Conservation (phyloP, 2,797 vertebrate genomes). For the Anableps anableps region DNA sequence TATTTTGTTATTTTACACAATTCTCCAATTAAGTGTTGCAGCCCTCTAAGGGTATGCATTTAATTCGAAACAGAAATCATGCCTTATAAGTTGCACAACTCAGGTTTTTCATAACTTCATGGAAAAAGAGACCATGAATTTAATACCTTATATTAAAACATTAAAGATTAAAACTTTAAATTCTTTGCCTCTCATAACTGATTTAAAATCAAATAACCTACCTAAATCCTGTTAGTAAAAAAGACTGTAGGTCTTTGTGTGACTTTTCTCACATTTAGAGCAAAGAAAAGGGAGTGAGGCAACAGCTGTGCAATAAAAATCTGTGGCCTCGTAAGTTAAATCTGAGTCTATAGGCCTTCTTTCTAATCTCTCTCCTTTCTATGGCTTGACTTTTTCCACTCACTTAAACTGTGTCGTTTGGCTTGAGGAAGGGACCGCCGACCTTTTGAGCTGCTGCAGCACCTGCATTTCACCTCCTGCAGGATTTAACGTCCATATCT, state of each 20-base stretch:
- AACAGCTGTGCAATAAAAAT: conserved; percentile 74
- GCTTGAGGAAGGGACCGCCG: conserved; percentile 51
- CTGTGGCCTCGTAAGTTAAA: conserved; percentile 71
- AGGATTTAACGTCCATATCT: conserved; percentile 73
- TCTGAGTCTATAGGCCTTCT: conserved; percentile 50
- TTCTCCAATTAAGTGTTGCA: background rate
- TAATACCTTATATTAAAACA: conserved; percentile 57
- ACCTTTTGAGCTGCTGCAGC: conserved; percentile 47
- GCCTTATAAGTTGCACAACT: conserved; percentile 12
- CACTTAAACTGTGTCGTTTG: conserved; percentile 68
- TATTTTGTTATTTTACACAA: background rate
- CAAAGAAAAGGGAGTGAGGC: conserved; percentile 46
- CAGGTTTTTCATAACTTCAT: conserved; percentile 20
- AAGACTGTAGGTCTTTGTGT: conserved; percentile 45
- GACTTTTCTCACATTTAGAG: conserved; percentile 65
- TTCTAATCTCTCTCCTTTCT: conserved; percentile 57
- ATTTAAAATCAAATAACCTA: conserved; percentile 58
- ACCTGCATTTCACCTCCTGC: conserved; percentile 45
- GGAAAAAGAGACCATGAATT: conserved; percentile 59
- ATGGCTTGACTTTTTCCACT: conserved; percentile 62
- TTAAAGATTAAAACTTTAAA: conserved; percentile 60
- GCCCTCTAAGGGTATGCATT: background rate
- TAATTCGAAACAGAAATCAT: background rate
- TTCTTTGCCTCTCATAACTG: conserved; percentile 23
- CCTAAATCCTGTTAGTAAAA: conserved; percentile 53